Conservation (phyloP, 2,113 vertebrate species). For the Oncorhynchus clarkii region DNA sequence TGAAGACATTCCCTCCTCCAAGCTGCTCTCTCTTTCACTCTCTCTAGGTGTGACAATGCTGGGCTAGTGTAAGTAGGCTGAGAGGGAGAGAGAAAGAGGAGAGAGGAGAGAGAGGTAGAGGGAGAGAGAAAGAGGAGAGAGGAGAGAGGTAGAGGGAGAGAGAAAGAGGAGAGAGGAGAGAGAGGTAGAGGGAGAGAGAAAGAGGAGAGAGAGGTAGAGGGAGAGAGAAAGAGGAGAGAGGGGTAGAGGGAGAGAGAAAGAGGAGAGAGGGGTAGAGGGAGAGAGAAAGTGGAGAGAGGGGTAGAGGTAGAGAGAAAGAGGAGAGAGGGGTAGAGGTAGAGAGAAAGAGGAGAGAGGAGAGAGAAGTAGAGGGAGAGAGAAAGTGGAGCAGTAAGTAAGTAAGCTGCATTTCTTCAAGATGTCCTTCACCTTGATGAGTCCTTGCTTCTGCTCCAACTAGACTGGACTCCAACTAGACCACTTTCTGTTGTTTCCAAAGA, state of each 20-base stretch:
- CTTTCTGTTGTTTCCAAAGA: not conserved
- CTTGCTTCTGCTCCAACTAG: constrained; percentile 18
- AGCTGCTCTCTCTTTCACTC: not conserved
- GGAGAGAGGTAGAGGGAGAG: not conserved
- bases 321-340: not conserved
- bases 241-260: not conserved
- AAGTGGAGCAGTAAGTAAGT: constrained; percentile 22
- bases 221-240: not conserved
- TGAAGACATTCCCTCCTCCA: too few species aligned
- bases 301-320: not conserved
- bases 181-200: not conserved
- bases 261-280: not conserved
- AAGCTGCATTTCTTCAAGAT: constrained; percentile 39
- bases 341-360: constrained; percentile 12
- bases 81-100: not conserved
- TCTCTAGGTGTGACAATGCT: constrained; percentile 20
- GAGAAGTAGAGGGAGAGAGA: not conserved
- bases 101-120: not conserved
- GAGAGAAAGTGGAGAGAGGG: not conserved
- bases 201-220: constrained; percentile 2
- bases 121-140: constrained; percentile 20
- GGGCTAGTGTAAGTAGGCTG: constrained; percentile 16
- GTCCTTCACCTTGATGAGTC: constrained; percentile 41
- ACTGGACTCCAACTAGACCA: not conserved
- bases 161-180: not conserved